Evolutionary conservation across 2,113 vertebrate genomes (phyloP).

Genomic region (Hylia prasina): DNA sequence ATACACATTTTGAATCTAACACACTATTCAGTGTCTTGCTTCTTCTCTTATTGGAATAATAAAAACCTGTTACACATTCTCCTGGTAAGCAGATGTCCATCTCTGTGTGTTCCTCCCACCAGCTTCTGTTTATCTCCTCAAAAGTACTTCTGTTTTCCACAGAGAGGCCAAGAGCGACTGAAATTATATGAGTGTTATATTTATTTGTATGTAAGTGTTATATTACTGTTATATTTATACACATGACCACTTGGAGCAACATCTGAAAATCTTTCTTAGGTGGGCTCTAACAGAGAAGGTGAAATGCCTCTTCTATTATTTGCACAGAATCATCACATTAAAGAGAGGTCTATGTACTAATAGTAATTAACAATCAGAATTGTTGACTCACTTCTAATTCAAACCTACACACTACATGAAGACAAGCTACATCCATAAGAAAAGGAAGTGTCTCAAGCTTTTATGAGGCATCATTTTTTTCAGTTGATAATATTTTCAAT

Average conservation of each 20-base stretch:
- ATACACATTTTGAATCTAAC: not conserved
- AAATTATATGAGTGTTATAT: not conserved
- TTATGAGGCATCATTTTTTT: not conserved
- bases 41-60: not conserved
- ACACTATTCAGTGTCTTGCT: not conserved
- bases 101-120: not conserved
- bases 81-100: not conserved
- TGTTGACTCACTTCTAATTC: not conserved
- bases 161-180: not conserved
- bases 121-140: not conserved
- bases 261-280: not conserved
- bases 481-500: constrained; percentile 2
- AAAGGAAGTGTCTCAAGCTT: not conserved
- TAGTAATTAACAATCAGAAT: not conserved
- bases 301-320: not conserved
- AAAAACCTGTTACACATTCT: not conserved
- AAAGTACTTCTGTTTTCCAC: not conserved
- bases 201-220: not conserved
- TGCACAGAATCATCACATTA: not conserved
- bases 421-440: not conserved
- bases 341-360: not conserved
- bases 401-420: not conserved
- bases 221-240: not conserved
- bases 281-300: not conserved
- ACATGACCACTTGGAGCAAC: fast-evolving